These are phyloP conservation scores for Cabera pusaria DNA, from an alignment of 2,888 invertebrate species.

Conservation along the genomic window DNA sequence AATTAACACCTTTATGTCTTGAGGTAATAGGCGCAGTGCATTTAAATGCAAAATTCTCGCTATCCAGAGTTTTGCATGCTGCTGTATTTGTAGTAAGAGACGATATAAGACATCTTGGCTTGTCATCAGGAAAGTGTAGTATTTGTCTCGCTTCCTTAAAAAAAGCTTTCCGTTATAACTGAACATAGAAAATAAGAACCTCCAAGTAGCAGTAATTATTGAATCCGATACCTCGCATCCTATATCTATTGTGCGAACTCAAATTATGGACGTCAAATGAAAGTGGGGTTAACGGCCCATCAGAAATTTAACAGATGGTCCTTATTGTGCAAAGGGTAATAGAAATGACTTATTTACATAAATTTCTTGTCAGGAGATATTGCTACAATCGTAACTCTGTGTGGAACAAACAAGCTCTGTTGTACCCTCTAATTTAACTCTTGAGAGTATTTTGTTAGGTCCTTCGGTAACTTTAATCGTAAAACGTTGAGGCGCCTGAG, in stretches of 20 bases:
- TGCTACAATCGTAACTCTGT: conserved; percentile 21
- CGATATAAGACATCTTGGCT: too few relatives aligned
- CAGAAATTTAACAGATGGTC: conserved; percentile 30
- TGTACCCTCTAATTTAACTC: not conserved
- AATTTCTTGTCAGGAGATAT: conserved; percentile 19
- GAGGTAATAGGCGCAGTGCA: too few relatives aligned
- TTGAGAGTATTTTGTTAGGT: not conserved
- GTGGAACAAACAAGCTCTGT: conserved; percentile 15
- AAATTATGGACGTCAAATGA: conserved; percentile 28
- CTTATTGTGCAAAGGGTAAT: conserved; percentile 29
- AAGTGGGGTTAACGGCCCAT: conserved; percentile 33
- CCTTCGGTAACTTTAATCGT: too few relatives aligned
- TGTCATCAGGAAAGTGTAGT: too few relatives aligned
- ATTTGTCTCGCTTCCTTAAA: too few relatives aligned
- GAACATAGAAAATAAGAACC: too few relatives aligned
- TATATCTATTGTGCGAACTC: conserved; percentile 16
- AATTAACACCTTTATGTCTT: too few relatives aligned
- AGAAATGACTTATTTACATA: conserved; percentile 28
- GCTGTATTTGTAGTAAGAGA: too few relatives aligned
- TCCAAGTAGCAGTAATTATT: conserved; percentile 2
- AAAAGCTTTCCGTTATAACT: too few relatives aligned
- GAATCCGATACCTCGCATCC: conserved; percentile 3
- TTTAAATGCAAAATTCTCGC: too few relatives aligned
- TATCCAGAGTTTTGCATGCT: too few relatives aligned
- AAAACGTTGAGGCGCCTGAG: too few relatives aligned